These are phyloP conservation scores for Centropus bengalensis DNA, from an alignment of 2,113 vertebrate genomes.

Conservation along the genomic window DNA sequence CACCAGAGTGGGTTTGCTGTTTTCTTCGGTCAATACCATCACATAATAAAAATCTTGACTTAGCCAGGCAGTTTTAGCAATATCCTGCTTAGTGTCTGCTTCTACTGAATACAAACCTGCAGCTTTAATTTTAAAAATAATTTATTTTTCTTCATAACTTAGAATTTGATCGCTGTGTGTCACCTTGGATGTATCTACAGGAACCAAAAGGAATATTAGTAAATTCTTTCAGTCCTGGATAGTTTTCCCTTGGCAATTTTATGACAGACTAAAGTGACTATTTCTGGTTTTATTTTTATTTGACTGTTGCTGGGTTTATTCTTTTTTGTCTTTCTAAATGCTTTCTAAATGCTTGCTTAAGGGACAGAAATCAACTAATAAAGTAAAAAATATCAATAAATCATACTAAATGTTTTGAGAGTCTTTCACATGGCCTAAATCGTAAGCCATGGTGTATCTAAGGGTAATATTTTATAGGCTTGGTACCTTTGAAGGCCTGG, in stretches of 20 bases:
- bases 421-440: not conserved
- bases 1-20: constrained; percentile 38
- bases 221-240: not conserved
- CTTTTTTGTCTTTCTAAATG: not conserved
- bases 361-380: not conserved
- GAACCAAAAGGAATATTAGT: not conserved
- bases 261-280: not conserved
- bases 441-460: not conserved
- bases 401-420: not conserved
- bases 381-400: not conserved
- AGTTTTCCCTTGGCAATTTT: not conserved
- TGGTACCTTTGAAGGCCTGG: not conserved
- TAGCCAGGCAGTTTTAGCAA: not conserved
- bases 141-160: not conserved
- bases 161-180: not conserved
- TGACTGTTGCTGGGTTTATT: not conserved
- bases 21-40: constrained; percentile 62
- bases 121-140: not conserved
- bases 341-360: not conserved
- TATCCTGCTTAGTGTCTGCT: not conserved
- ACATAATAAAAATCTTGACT: constrained; percentile 56
- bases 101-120: not conserved
- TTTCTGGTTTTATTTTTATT: not conserved
- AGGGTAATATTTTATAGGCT: not conserved
- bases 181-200: not conserved